Conservation (phyloP, 2,797 vertebrate genomes). For the Anguilla marmorata region DNA sequence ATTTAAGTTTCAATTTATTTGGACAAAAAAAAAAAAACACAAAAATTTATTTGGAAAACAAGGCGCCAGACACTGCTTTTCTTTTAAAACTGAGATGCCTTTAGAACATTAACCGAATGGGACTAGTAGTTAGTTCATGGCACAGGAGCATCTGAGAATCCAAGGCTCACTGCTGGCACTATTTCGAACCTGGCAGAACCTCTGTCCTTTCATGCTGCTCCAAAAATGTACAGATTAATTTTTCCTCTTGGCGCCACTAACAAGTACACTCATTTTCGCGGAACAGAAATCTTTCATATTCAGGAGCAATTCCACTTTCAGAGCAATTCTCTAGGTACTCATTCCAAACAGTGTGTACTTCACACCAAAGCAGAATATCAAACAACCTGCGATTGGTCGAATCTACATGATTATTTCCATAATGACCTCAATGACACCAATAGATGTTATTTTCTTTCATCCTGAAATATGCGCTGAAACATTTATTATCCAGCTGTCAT, state of each 20-base stretch:
- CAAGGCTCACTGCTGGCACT: background rate
- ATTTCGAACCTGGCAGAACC: background rate
- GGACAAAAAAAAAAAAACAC: background rate
- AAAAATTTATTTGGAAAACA: background rate
- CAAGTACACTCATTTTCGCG: background rate
- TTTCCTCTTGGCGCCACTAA: background rate
- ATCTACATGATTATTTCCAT: background rate
- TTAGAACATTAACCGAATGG: background rate
- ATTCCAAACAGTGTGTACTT: background rate
- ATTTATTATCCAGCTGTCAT: background rate
- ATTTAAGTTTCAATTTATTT: background rate
- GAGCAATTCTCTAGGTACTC: background rate
- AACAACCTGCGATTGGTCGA: background rate
- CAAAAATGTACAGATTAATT: background rate
- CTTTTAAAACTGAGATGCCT: background rate
- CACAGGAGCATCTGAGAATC: background rate
- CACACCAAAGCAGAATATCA: background rate
- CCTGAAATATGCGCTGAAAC: background rate
- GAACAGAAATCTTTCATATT: slow-evolving; percentile 7
- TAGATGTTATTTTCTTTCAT: background rate
- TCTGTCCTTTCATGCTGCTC: background rate
- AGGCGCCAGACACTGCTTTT: background rate
- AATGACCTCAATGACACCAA: background rate
- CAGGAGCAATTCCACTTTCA: background rate
- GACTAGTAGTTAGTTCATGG: background rate